Evolutionary conservation across 2,888 invertebrate species (phyloP).

Genomic region (Hypolimnas misippus): DNA sequence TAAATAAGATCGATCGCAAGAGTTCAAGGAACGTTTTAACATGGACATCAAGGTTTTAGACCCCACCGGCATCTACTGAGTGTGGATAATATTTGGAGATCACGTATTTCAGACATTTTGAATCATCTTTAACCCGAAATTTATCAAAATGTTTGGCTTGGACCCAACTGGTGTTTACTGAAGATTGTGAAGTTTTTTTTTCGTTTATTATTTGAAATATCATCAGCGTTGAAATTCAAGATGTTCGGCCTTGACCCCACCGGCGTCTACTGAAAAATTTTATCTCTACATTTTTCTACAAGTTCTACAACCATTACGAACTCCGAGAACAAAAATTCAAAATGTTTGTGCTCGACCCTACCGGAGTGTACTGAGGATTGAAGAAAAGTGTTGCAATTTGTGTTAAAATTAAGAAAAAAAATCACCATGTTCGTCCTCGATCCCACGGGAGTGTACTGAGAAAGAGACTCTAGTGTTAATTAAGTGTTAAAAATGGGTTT

Average conservation of each 20-base stretch:
- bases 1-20: conserved; percentile 77
- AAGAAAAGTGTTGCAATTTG: conserved; percentile 44
- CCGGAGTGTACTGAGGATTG: conserved; percentile 71
- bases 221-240: conserved; percentile 24
- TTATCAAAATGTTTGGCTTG: conserved; percentile 41
- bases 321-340: conserved; percentile 49
- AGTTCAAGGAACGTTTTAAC: conserved; percentile 60
- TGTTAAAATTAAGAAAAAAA: conserved; percentile 48
- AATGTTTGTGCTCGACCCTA: conserved; percentile 73
- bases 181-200: conserved; percentile 27
- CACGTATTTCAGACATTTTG: conserved; percentile 26
- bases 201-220: conserved; percentile 16
- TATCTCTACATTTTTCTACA: conserved; percentile 10
- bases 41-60: conserved; percentile 80
- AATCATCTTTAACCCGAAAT: conserved; percentile 22
- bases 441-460: conserved; percentile 75
- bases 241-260: conserved; percentile 68
- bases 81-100: conserved; percentile 44
- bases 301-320: conserved; percentile 35
- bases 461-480: conserved; percentile 48
- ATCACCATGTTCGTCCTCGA: conserved; percentile 75
- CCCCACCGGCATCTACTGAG: conserved; percentile 77
- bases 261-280: conserved; percentile 66
- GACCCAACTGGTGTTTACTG: conserved; percentile 44
- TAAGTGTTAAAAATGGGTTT: conserved; percentile 49